phyloP scores from a whole-genome alignment of 2,797 vertebrate genomes.

The Pygocentrus nattereri region DNA sequence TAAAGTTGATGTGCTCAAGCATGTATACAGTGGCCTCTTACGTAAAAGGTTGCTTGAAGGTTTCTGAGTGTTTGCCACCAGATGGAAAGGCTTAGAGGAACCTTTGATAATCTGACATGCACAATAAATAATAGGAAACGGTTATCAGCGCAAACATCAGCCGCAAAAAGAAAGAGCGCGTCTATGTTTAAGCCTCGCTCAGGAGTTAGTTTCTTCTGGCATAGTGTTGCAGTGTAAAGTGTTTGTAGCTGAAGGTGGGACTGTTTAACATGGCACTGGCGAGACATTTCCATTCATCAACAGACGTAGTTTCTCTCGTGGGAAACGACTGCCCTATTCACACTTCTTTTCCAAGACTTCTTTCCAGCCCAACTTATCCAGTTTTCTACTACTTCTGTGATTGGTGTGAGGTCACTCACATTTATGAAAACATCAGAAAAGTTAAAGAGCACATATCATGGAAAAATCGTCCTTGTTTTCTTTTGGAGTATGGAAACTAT shows the following conservation, averaged over 20 bases:
- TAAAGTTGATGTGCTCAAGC: neutral
- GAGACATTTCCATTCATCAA: neutral
- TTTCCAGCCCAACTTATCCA: neutral
- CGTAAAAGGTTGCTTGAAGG: neutral
- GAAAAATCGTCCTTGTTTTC: too few species aligned
- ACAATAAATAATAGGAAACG: neutral
- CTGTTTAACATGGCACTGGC: conserved; percentile 10
- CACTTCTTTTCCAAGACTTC: neutral
- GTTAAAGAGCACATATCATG: too few species aligned
- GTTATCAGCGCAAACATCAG: neutral
- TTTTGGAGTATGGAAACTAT: too few species aligned
- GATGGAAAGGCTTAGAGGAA: conserved; percentile 15
- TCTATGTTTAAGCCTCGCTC: neutral
- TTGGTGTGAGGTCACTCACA: neutral
- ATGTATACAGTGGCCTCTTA: neutral
- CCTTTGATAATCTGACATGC: neutral
- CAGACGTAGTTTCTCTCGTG: neutral
- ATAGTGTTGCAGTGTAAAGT: neutral
- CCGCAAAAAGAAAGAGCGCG: neutral
- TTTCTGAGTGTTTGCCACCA: neutral
- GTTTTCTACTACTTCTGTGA: neutral
- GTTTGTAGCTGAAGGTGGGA: conserved; percentile 34
- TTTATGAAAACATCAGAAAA: neutral
- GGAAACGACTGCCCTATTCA: conserved; percentile 2
- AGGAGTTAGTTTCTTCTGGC: neutral